Conservation (phyloP, 2,113 vertebrate genomes). For the human (Homo sapiens) region DNA sequence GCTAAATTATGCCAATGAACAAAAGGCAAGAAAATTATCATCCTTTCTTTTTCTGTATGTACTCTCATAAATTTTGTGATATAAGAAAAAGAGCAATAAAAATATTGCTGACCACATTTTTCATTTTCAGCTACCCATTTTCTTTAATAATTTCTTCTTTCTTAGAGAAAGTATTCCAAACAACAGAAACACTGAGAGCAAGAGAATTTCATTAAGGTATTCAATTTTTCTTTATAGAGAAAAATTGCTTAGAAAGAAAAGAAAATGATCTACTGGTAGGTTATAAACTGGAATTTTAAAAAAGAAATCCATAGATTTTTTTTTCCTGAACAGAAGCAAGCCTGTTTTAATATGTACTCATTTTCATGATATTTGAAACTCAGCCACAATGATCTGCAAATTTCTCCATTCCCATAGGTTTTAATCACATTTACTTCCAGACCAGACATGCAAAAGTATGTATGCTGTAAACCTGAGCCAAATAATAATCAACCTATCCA, state of each 20-base stretch:
- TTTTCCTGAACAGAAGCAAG: background rate
- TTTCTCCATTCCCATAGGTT: background rate
- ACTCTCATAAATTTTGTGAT: background rate
- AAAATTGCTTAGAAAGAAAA: constrained; percentile 44
- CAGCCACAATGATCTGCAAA: background rate
- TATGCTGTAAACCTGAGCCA: background rate
- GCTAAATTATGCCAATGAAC: background rate
- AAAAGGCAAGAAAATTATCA: background rate
- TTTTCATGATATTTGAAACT: background rate
- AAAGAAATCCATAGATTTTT: background rate
- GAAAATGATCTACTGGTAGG: background rate
- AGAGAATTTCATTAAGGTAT: constrained; percentile 38
- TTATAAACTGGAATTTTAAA: background rate
- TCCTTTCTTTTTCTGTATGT: background rate
- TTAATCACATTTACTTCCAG: background rate
- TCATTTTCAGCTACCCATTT: constrained; percentile 26
- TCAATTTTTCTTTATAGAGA: constrained; percentile 32
- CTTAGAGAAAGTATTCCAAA: background rate
- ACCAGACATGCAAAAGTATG: background rate
- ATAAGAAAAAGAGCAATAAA: constrained; percentile 7
- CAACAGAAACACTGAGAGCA: background rate
- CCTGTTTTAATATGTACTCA: background rate
- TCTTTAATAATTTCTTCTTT: constrained; percentile 37
- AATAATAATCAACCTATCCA: no score
- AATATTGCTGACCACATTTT: background rate